Evolutionary conservation across 35 echinoderm and acorn worm genomes (phyloP).

Genomic region (Amphiura filiformis): DNA sequence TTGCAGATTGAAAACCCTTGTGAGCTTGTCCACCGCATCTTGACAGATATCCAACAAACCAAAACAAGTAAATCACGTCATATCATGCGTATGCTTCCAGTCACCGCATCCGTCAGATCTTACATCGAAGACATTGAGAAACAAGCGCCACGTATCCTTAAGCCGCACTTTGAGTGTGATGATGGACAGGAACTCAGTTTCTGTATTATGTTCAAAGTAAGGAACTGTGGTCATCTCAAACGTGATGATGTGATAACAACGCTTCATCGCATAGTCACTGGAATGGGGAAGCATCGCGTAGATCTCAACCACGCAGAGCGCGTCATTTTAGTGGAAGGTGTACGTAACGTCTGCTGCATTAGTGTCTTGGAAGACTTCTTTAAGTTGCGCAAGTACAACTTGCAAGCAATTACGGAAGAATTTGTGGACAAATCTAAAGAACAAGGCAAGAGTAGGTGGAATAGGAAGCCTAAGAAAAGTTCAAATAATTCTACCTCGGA

Average conservation of each 20-base stretch:
- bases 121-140: constrained; percentile 62
- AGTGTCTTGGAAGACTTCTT: constrained; percentile 78
- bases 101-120: constrained; percentile 60
- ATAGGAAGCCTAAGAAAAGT: not conserved
- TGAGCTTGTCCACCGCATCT: constrained; percentile 60
- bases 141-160: constrained; percentile 35
- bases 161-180: constrained; percentile 65
- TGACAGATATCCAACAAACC: constrained; percentile 48
- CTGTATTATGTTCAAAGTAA: constrained; percentile 57
- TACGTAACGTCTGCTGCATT: constrained; percentile 79
- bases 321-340: constrained; percentile 75
- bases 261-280: constrained; percentile 42
- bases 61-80: constrained; percentile 46
- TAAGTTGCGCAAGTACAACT: constrained; percentile 71
- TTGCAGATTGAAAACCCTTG: no score
- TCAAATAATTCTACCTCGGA: not conserved
- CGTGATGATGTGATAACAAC: constrained; percentile 47
- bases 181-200: constrained; percentile 44
- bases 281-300: constrained; percentile 50
- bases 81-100: constrained; percentile 74
- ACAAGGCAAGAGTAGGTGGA: not conserved
- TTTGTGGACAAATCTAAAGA: not conserved
- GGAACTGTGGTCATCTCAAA: constrained; percentile 58
- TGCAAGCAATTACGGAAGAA: constrained; percentile 29
- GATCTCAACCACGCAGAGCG: constrained; percentile 66